These are phyloP conservation scores for Ericerus pela DNA, from an alignment of 1,140 invertebrate genomes.

Conservation along the genomic window DNA sequence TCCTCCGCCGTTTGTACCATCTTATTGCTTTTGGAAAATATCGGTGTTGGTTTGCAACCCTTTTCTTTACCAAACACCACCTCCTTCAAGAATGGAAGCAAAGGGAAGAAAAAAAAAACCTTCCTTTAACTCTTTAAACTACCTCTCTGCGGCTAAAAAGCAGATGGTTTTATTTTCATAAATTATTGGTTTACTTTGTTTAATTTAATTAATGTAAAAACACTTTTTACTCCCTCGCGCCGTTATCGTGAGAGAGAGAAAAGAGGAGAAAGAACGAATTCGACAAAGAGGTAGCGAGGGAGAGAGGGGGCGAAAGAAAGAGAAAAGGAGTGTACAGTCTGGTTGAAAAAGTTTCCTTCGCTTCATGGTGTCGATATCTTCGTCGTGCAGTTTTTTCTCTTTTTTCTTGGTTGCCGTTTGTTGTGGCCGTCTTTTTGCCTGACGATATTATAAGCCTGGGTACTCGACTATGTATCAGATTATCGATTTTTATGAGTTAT, in stretches of 20 bases:
- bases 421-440: no score
- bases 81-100: no score
- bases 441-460: no score
- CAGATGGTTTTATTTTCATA: conserved; percentile 21
- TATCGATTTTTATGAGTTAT: no score
- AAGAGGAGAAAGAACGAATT: no score
- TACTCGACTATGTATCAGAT: no score
- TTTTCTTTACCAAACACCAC: no score
- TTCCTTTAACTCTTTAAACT: neutral
- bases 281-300: neutral
- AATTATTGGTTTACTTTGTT: conserved; percentile 20
- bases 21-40: conserved; percentile 11
- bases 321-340: neutral
- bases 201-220: conserved; percentile 19
- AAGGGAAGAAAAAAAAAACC: conserved; percentile 2
- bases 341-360: conserved; percentile 4
- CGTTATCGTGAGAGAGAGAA: no score
- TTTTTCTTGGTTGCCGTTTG: no score
- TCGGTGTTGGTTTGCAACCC: conserved; percentile 7
- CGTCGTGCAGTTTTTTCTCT: no score
- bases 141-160: conserved; percentile 11
- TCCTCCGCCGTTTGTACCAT: neutral
- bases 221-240: neutral
- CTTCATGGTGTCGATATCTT: no score
- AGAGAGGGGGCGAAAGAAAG: neutral